Evolutionary conservation across 2,888 invertebrate species (phyloP).

Genomic region (Heliconius erato): DNA sequence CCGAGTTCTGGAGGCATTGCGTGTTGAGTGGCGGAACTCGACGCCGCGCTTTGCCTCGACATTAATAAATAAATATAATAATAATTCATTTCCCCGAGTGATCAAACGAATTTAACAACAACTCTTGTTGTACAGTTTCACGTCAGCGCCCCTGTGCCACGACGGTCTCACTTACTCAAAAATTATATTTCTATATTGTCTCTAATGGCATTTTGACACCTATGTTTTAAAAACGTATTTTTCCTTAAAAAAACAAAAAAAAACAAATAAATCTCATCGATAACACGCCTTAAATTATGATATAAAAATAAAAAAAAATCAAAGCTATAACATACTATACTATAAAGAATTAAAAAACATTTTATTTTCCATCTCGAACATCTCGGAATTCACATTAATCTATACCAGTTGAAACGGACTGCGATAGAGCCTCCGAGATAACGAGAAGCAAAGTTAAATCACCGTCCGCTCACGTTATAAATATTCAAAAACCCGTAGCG

Average conservation of each 20-base stretch:
- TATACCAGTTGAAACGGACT: constrained; percentile 60
- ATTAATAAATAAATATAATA: too few relatives aligned
- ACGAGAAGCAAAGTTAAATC: constrained; percentile 80
- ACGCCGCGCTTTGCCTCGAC: too few relatives aligned
- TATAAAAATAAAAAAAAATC: background rate
- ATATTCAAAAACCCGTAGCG: constrained; percentile 75
- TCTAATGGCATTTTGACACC: constrained; percentile 3
- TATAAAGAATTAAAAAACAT: constrained; percentile 32
- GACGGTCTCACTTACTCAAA: background rate
- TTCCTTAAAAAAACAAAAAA: background rate
- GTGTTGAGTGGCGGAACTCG: too few relatives aligned
- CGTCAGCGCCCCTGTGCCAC: background rate
- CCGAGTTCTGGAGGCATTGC: too few relatives aligned
- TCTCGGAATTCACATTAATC: constrained; percentile 61
- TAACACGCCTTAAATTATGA: constrained; percentile 8
- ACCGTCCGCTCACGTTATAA: constrained; percentile 79
- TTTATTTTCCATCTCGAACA: constrained; percentile 49
- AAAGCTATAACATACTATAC: constrained; percentile 7
- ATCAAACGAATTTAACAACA: too few relatives aligned
- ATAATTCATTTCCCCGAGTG: too few relatives aligned
- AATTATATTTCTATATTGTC: background rate
- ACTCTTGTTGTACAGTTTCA: too few relatives aligned
- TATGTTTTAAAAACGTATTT: constrained; percentile 1
- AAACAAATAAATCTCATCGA: background rate
- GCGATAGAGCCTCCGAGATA: constrained; percentile 78